Conservation (phyloP, 2,113 vertebrate species). For the Gnathonemus echidnorhynchus region DNA sequence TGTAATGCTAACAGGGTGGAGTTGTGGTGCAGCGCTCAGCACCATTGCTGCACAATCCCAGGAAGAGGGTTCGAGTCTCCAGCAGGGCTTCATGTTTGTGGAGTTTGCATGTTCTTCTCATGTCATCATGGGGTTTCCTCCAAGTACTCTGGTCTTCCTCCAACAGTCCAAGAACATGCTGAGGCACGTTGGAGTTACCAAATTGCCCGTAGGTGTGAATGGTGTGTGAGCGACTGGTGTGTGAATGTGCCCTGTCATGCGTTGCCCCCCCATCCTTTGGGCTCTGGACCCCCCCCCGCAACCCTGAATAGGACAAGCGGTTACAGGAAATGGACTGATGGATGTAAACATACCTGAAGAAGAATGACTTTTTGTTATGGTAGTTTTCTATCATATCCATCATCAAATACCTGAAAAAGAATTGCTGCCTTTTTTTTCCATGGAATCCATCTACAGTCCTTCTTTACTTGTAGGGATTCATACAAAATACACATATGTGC, state of each 20-base stretch:
- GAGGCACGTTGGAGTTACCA: neutral
- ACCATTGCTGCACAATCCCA: neutral
- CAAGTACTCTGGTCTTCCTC: neutral
- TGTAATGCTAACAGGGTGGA: neutral
- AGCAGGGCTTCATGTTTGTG: neutral
- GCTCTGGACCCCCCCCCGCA: neutral
- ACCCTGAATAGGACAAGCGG: neutral
- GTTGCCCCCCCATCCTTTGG: neutral
- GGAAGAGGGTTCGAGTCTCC: neutral
- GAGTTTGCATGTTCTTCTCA: neutral
- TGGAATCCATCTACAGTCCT: neutral
- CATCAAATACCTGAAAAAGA: neutral
- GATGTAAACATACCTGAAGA: neutral
- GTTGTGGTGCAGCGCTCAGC: neutral
- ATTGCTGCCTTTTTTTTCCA: neutral
- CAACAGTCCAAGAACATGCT: neutral
- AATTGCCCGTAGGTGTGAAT: neutral
- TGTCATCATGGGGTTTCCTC: neutral
- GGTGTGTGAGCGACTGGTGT: neutral
- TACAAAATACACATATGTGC: slow-evolving; percentile 4
- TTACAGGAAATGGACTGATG: neutral
- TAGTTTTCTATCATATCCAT: neutral
- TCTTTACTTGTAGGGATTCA: neutral
- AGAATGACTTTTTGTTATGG: neutral
- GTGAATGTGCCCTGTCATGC: neutral